Evolutionary conservation across 23 tunicate species (phyloP), one percentile per base, ranked within the genome.

Genomic region (Phallusia fumigata): DNA sequence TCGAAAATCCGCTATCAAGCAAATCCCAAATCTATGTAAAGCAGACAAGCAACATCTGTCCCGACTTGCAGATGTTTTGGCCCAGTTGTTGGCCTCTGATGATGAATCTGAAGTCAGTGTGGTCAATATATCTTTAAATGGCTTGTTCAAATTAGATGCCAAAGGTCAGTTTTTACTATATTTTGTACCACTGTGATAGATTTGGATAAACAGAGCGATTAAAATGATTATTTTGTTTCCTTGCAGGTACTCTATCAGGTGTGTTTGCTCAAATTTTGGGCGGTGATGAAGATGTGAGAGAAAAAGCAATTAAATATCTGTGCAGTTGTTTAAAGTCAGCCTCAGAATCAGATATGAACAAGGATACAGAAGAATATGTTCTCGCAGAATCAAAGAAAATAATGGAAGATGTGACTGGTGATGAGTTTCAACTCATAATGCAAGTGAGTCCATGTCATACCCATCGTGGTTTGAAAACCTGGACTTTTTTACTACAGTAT

Each of bases 341-440:
- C 74, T 53, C 80, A 0, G 97, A 88, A 33, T 31, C 81, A 13
- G 88, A 88, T 32, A 83, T 94, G 93, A 81, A 75, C 32, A 94
- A 94, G 69, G 98, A 94, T 35, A 78, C 93, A 0, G 98, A 94
- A 53, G 95, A 86, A 73, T 94, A 82, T 76, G 88, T 94, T 32
- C 50, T 94, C 47, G 85, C 76, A 0, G 90, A 94, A 73, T 58
- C 85, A 35, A 89, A 89, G 77, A 94, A 86, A 33, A 82, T 89
- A 10, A 58, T 94, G 88, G 88, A 89, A 75, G 90, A 94, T 83
- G 98, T 89, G 13, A 94, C 94, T 78, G 98, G 98, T 24, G 94
- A 82, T 40, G 95, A 89, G 77, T 94, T 94, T 79, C 81, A 52
- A 36, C 50, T 77, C 19, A n/a, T 94, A 34, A 94, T 94, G 81